These are phyloP conservation scores for Zoanthus gigantus DNA, from an alignment of 92 coral and sea anemone species.

Conservation along the genomic window DNA sequence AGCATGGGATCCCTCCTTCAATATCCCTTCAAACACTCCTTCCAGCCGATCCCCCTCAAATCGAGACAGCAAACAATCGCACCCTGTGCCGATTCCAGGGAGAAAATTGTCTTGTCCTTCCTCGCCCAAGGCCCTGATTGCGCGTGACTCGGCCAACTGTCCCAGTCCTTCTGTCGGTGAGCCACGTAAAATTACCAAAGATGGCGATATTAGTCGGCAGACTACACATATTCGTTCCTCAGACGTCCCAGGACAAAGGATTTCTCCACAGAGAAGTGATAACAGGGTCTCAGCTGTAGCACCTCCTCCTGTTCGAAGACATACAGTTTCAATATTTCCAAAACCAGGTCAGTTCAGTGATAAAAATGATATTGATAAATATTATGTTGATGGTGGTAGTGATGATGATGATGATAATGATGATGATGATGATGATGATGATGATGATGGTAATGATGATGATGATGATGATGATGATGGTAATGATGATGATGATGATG, in stretches of 20 bases:
- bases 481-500: not conserved
- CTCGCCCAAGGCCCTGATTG: conserved; percentile 3
- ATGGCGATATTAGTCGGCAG: conserved; percentile 10
- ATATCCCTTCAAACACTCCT: conserved; percentile 67
- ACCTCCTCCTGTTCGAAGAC: conserved; percentile 30
- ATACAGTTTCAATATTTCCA: conserved; percentile 16
- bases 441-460: not conserved
- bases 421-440: not conserved
- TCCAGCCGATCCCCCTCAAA: conserved; percentile 66
- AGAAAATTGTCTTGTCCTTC: conserved; percentile 34
- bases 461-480: not conserved
- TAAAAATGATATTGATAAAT: not conserved
- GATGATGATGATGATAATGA: not conserved
- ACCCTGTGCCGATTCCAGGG: conserved; percentile 31
- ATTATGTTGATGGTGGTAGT: not conserved
- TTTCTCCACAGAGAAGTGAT: conserved; percentile 13
- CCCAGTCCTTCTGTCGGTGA: conserved; percentile 15
- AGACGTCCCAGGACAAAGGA: conserved; percentile 4
- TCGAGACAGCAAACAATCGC: conserved; percentile 50
- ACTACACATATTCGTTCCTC: conserved; percentile 25
- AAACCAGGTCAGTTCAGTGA: conserved; percentile 25
- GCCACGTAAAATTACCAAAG: conserved; percentile 17
- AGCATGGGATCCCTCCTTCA: conserved; percentile 54
- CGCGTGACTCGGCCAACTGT: conserved; percentile 16
- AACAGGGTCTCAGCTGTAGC: conserved; percentile 11